phyloP scores from a whole-genome alignment of 1,140 invertebrate species.

The Bombus soroeensis region DNA sequence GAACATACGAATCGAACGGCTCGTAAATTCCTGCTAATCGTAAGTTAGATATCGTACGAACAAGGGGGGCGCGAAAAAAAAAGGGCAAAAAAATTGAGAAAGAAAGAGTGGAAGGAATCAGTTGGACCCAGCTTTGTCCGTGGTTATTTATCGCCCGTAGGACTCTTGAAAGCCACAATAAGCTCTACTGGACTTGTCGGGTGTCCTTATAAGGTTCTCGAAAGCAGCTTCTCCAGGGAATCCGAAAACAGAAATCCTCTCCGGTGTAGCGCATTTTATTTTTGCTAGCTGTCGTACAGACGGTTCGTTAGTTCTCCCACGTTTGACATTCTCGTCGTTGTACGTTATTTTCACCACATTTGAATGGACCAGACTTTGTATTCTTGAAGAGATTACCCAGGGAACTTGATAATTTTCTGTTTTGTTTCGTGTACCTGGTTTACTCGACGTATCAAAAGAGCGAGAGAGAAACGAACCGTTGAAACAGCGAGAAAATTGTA shows the following conservation, averaged over 20 bases:
- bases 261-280: constrained; percentile 17
- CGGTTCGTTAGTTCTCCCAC: constrained; percentile 4
- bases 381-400: neutral
- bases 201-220: constrained; percentile 29
- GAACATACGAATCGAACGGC: neutral
- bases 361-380: neutral
- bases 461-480: neutral
- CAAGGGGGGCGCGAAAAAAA: constrained; percentile 50
- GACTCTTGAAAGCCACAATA: constrained; percentile 16
- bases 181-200: constrained; percentile 42
- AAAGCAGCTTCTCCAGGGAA: constrained; percentile 1
- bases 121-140: constrained; percentile 34
- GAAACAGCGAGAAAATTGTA: neutral
- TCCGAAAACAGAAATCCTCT: constrained; percentile 4
- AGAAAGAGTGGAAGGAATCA: neutral
- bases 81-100: neutral
- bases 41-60: constrained; percentile 40
- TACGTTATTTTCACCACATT: neutral
- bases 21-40: constrained; percentile 75
- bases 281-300: neutral
- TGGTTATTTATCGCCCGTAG: constrained; percentile 54
- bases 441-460: neutral
- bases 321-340: neutral
- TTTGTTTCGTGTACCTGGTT: neutral
- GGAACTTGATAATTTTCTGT: neutral